Percentiles rank a stretch among this genome's conserved stretches.
Evolutionary conservation across 2,888 invertebrate genomes (phyloP).

Genomic region (Acanthosepion pharaonis): DNA sequence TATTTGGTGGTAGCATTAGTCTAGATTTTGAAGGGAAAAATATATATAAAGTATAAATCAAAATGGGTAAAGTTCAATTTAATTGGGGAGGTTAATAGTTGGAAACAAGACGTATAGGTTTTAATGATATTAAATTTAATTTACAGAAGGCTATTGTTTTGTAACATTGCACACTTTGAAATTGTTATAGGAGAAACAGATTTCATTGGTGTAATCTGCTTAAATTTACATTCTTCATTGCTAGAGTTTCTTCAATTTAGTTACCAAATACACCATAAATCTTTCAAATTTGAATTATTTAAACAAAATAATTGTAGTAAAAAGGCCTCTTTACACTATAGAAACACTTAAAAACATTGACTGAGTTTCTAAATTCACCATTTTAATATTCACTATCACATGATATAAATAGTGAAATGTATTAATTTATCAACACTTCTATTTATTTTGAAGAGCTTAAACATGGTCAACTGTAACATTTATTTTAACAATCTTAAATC

Average conservation of each 20-base stretch:
- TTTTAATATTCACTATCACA: neutral
- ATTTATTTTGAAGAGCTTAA: too few relatives aligned
- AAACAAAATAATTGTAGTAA: neutral
- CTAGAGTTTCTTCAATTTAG: too few relatives aligned
- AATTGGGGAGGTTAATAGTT: neutral
- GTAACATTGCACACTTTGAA: neutral
- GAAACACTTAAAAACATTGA: neutral
- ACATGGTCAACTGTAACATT: too few relatives aligned
- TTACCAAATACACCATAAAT: too few relatives aligned
- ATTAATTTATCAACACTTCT: neutral
- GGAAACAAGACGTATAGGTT: neutral
- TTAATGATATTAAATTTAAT: neutral
- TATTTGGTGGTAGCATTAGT: too few relatives aligned
- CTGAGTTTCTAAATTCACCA: neutral
- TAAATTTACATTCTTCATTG: too few relatives aligned
- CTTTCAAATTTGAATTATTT: neutral
- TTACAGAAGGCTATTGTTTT: neutral
- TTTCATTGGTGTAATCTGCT: neutral
- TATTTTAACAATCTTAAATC: neutral
- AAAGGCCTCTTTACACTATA: neutral
- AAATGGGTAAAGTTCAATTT: neutral
- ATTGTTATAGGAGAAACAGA: neutral
- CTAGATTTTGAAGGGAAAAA: too few relatives aligned
- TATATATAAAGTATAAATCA: neutral
- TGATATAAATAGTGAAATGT: neutral